phyloP scores from a whole-genome alignment of 2,797 vertebrate genomes.

The Peromyscus aztecus region DNA sequence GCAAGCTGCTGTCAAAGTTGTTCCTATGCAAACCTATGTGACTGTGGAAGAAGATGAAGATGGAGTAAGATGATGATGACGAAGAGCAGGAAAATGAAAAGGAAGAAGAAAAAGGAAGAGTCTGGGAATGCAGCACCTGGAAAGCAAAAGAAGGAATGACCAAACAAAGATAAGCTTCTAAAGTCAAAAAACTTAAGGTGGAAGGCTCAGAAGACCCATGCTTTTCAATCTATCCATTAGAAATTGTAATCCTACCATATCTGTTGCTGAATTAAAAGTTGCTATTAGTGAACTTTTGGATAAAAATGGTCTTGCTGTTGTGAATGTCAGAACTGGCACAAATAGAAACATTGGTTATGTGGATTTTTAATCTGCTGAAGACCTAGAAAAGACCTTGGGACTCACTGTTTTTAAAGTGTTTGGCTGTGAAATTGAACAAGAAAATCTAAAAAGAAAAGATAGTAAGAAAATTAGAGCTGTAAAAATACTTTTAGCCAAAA shows the following conservation, averaged over 20 bases:
- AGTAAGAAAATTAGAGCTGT: neutral
- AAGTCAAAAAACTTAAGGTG: slow-evolving; percentile 94
- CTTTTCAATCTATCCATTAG: slow-evolving; percentile 92
- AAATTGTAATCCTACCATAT: slow-evolving; percentile 91
- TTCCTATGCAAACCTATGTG: neutral
- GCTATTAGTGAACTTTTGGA: slow-evolving; percentile 92
- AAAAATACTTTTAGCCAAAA: neutral
- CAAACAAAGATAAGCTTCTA: slow-evolving; percentile 92
- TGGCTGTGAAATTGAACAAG: slow-evolving; percentile 94
- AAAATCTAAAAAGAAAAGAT: slow-evolving; percentile 90
- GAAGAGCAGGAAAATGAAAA: slow-evolving; percentile 91
- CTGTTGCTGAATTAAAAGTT: slow-evolving; percentile 92
- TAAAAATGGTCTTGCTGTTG: slow-evolving; percentile 92
- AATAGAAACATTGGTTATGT: slow-evolving; percentile 95
- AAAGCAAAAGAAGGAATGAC: slow-evolving; percentile 90
- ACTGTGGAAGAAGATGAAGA: slow-evolving; percentile 95
- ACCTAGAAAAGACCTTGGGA: slow-evolving; percentile 93
- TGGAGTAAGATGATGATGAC: slow-evolving; percentile 85
- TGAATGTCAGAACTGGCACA: slow-evolving; percentile 93
- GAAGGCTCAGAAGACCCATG: slow-evolving; percentile 87
- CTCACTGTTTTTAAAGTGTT: slow-evolving; percentile 96
- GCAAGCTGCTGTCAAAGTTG: neutral
- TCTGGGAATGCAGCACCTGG: slow-evolving; percentile 84
- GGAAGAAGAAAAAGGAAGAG: slow-evolving; percentile 84
- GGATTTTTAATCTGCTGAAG: slow-evolving; percentile 94